Conservation (phyloP, 2,797 vertebrate species). For the Chaenodraco wilsoni region DNA sequence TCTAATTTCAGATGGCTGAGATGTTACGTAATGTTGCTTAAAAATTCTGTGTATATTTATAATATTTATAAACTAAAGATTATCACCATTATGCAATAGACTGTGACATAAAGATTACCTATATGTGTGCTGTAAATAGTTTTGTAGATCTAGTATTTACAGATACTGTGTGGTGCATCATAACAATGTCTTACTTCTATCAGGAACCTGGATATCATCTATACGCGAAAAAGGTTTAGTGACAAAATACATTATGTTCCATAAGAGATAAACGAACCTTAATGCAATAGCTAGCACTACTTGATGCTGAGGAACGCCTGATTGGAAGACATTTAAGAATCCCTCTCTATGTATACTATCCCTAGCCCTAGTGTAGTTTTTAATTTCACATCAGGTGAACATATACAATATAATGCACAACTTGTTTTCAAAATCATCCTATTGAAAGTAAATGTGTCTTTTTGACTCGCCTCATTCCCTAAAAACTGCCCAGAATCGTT, state of each 20-base stretch:
- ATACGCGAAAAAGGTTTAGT: constrained; percentile 85
- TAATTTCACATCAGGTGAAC: constrained; percentile 43
- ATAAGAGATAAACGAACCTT: constrained; percentile 86
- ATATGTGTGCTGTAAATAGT: constrained; percentile 96
- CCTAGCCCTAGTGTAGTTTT: constrained; percentile 28
- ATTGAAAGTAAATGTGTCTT: constrained; percentile 28
- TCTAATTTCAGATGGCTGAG: constrained; percentile 81
- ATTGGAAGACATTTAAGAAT: constrained; percentile 45
- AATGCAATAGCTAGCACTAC: constrained; percentile 86
- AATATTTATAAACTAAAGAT: constrained; percentile 91
- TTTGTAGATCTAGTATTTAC: constrained; percentile 92
- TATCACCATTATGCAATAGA: constrained; percentile 90
- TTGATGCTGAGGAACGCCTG: constrained; percentile 54
- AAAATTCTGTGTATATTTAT: constrained; percentile 88
- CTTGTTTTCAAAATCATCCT: constrained; percentile 40
- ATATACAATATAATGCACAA: constrained; percentile 36
- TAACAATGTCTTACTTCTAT: constrained; percentile 93
- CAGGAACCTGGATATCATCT: constrained; percentile 90
- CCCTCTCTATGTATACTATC: constrained; percentile 43
- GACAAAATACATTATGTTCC: constrained; percentile 75
- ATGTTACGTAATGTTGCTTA: constrained; percentile 84
- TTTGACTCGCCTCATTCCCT: constrained; percentile 24
- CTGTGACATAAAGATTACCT: constrained; percentile 92
- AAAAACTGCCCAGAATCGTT: constrained; percentile 24
- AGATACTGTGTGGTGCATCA: constrained; percentile 92